These are phyloP conservation scores for Streptopelia turtur DNA, from an alignment of 2,797 vertebrate species.

Conservation along the genomic window DNA sequence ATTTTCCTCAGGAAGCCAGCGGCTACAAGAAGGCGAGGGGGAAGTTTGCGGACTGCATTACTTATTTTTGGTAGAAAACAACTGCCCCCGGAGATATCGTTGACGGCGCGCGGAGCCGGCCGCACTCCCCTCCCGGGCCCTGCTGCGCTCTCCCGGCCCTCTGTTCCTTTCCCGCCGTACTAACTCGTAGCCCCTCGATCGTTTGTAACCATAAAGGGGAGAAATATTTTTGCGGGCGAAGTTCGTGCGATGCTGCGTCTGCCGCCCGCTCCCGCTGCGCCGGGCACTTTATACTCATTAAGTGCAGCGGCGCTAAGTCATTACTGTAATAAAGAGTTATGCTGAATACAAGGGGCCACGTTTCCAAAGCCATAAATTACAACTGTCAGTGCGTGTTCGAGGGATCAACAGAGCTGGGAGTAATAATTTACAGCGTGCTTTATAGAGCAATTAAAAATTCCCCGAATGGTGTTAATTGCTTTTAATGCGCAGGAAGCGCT, in stretches of 20 bases:
- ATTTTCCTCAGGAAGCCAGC: neutral
- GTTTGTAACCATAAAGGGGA: constrained; percentile 71
- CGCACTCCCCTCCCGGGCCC: neutral
- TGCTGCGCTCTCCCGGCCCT: neutral
- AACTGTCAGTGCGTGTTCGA: constrained; percentile 75
- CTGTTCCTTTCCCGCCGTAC: neutral
- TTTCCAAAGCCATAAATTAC: constrained; percentile 79
- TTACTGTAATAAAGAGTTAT: constrained; percentile 78
- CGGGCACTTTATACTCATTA: constrained; percentile 77
- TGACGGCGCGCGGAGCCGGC: neutral
- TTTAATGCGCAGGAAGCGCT: constrained; percentile 55
- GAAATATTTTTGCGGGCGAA: constrained; percentile 62
- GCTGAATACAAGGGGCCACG: constrained; percentile 72
- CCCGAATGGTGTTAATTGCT: constrained; percentile 79
- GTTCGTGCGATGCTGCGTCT: constrained; percentile 33
- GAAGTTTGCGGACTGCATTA: neutral
- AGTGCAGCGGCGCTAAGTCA: constrained; percentile 73
- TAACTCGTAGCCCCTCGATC: constrained; percentile 1
- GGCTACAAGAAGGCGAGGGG: neutral
- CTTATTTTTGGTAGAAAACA: neutral
- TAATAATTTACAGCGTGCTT: constrained; percentile 79
- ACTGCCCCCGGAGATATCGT: neutral
- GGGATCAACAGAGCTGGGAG: constrained; percentile 77
- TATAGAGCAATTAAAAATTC: constrained; percentile 81
- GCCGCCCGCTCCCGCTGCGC: constrained; percentile 29